Percentiles rank a stretch among this genome's conserved stretches.
These are phyloP conservation scores for Cosmopolites sordidus DNA, from an alignment of 2,888 invertebrate genomes.

Conservation along the genomic window DNA sequence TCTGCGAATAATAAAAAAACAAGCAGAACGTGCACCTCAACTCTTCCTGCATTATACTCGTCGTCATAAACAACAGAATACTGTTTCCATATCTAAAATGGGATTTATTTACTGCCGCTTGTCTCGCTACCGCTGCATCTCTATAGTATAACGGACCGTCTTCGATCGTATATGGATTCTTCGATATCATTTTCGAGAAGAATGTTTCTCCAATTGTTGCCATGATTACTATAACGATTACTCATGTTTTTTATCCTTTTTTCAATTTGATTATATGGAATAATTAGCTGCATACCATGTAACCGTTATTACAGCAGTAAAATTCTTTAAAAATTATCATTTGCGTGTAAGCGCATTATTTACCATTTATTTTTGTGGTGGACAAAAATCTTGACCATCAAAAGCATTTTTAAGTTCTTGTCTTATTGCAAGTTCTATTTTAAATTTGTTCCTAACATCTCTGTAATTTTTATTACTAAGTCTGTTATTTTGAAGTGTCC, in stretches of 20 bases:
- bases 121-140: slow-evolving; percentile 25
- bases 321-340: too few relatives aligned
- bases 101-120: slow-evolving; percentile 41
- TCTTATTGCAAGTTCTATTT: too few relatives aligned
- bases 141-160: slow-evolving; percentile 33
- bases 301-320: too few relatives aligned
- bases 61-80: slow-evolving; percentile 43
- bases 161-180: slow-evolving; percentile 36
- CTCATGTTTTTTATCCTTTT: background rate
- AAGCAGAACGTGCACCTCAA: slow-evolving; percentile 46
- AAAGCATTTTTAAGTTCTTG: too few relatives aligned
- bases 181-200: slow-evolving; percentile 25
- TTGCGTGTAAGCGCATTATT: too few relatives aligned
- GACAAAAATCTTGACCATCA: too few relatives aligned
- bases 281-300: background rate
- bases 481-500: too few relatives aligned
- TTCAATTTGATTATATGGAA: background rate
- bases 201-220: slow-evolving; percentile 5
- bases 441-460: too few relatives aligned
- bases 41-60: slow-evolving; percentile 43
- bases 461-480: too few relatives aligned
- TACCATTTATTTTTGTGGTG: too few relatives aligned
- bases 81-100: slow-evolving; percentile 46
- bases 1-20: slow-evolving; percentile 47
- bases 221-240: background rate